Base-by-base conservation (phyloP, 2,113 vertebrate species). In the Clarias magur region DNA sequence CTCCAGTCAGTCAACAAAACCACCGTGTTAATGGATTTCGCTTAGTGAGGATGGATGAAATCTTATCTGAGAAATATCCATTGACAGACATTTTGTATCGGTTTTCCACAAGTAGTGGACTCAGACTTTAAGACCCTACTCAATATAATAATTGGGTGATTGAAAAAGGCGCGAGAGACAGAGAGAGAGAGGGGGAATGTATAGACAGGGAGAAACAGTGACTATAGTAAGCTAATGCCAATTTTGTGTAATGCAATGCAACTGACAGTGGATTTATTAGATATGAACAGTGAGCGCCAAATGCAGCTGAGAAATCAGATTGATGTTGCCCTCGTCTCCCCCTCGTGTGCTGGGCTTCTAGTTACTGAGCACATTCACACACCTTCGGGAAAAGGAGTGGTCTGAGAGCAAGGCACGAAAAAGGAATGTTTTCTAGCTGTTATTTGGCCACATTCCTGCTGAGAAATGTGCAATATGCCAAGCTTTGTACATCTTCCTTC, bases 221-320 rank as follows among this genome's bases (percentile, higher is more conserved):
- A 62, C 54, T 73, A 73, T 57, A 70, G 78, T 34, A 38, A 86
- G 85, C 34, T 81, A 81, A 80, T 86, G 78, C 73, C 63, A 56
- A 62, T 81, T 81, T 82, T 19, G 30, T 70, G 78, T 86, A 82
- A 81, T 86, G 76, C 60, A 72, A 59, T 81, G 85, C 57, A 72
- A 62, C 65, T 73, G 78, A 82, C 70, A 70, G 76, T 72, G 65
- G 54, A 86, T 86, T 65, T 73, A 62, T 86, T 81, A 63, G 76
- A 56, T 60, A 59, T 82, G 60, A 81, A 59, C 23, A 34, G 3
- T 27, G 68, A 68, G 27, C n/a, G 42, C 59, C 53, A 60, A 86
- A 48, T 72, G 85, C 63, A 57, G 34, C 42, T 68, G 53, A 56
- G 63, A 57, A 80, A 81, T 81, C 54, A 68, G 48, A 86, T 86